Conservation (phyloP, 2,888 invertebrate genomes). For the Cheilosia soror region DNA sequence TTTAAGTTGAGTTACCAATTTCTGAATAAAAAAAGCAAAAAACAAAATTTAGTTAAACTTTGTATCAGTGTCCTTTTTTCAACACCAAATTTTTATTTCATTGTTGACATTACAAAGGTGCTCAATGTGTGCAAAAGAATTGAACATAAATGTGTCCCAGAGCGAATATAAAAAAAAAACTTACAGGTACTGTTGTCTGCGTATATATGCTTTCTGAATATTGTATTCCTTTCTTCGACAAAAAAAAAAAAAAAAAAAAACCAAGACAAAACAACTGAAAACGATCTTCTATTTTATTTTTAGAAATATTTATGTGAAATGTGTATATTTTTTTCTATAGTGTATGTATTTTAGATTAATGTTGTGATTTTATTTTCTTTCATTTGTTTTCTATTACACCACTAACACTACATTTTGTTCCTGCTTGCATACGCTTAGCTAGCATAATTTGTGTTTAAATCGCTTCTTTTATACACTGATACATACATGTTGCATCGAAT, state of each 20-base stretch:
- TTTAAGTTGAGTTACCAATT: conserved; percentile 51
- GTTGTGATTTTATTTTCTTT: conserved; percentile 37
- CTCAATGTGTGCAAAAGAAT: conserved; percentile 74
- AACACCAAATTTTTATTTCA: conserved; percentile 67
- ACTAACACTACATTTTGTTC: conserved; percentile 60
- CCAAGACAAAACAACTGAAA: conserved; percentile 46
- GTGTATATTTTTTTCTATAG: conserved; percentile 8
- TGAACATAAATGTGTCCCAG: conserved; percentile 74
- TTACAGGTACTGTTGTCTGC: conserved; percentile 75
- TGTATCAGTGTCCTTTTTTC: conserved; percentile 80
- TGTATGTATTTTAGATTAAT: conserved; percentile 41
- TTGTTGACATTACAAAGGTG: conserved; percentile 73
- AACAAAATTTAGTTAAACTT: conserved; percentile 77
- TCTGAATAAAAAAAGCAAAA: conserved; percentile 77
- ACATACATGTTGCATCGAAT: conserved; percentile 73
- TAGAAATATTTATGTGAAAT: conserved; percentile 51
- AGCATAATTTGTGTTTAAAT: conserved; percentile 55
- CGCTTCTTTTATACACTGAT: conserved; percentile 71
- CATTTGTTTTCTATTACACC: conserved; percentile 50
- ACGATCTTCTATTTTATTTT: conserved; percentile 73
- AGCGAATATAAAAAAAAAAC: conserved; percentile 63
- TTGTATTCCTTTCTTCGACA: conserved; percentile 52
- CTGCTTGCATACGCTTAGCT: conserved; percentile 67
- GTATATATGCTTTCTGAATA: conserved; percentile 73
- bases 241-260: conserved; percentile 8